Conservation (phyloP, 2,888 invertebrate species). For the Anthophora plumipes region DNA sequence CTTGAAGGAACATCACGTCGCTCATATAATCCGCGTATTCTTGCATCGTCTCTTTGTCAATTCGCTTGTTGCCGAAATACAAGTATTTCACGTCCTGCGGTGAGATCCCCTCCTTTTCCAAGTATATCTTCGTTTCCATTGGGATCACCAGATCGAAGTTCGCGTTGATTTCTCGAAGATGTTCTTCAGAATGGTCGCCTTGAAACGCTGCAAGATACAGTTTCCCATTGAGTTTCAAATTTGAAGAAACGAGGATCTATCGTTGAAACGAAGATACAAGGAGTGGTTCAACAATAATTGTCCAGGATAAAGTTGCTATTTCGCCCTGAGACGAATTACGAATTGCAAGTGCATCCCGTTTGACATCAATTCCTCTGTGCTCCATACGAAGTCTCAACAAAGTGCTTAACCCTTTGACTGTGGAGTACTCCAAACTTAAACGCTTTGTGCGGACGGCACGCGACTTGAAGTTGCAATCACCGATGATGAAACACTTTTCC, state of each 20-base stretch:
- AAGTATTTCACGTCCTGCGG: conserved; percentile 63
- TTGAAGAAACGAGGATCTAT: neutral
- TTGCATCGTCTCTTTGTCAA: conserved; percentile 48
- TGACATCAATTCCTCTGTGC: too few relatives aligned
- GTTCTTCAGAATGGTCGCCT: fast-evolving
- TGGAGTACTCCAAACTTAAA: too few relatives aligned
- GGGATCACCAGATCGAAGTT: conserved; percentile 57
- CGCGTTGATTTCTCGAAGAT: conserved; percentile 49
- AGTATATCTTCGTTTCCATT: neutral
- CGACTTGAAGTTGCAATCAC: too few relatives aligned
- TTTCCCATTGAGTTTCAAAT: neutral
- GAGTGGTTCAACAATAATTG: too few relatives aligned
- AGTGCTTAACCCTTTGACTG: too few relatives aligned
- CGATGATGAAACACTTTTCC: too few relatives aligned
- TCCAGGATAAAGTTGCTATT: too few relatives aligned
- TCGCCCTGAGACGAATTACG: too few relatives aligned
- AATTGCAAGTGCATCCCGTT: too few relatives aligned
- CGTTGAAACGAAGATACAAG: too few relatives aligned
- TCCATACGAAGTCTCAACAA: too few relatives aligned
- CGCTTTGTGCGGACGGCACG: too few relatives aligned
- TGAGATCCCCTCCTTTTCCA: conserved; percentile 54
- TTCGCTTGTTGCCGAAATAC: conserved; percentile 71
- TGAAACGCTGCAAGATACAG: neutral
- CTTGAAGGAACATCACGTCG: conserved; percentile 72
- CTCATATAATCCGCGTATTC: conserved; percentile 66